A percentile compares a stretch with the other conserved stretches of the same genome.
These are phyloP conservation scores for Lobophora halterata DNA, from an alignment of 2,888 invertebrate species.

Conservation along the genomic window DNA sequence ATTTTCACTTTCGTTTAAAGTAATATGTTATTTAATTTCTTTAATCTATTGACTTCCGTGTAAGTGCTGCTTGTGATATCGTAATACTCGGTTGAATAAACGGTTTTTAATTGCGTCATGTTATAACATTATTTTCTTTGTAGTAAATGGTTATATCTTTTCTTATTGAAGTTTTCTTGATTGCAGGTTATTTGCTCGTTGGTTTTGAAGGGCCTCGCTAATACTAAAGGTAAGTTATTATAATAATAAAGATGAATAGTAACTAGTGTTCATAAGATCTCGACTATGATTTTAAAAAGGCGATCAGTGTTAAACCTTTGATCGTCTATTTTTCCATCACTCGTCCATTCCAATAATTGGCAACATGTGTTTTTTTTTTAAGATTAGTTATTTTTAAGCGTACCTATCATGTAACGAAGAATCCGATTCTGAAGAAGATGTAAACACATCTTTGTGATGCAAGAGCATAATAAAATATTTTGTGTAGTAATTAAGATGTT, in stretches of 20 bases:
- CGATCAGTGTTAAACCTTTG: too few relatives aligned
- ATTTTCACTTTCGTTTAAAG: conserved; percentile 71
- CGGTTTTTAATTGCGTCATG: conserved; percentile 31
- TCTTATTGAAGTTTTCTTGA: conserved; percentile 30
- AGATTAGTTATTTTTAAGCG: too few relatives aligned
- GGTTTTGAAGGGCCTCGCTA: conserved; percentile 39
- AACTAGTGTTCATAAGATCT: background rate
- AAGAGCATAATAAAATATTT: too few relatives aligned
- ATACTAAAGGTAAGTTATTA: conserved; percentile 44
- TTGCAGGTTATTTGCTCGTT: conserved; percentile 45
- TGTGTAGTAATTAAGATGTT: too few relatives aligned
- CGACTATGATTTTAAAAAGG: too few relatives aligned
- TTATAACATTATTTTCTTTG: conserved; percentile 3
- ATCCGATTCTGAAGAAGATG: too few relatives aligned
- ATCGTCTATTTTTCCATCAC: too few relatives aligned
- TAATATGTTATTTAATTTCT: conserved; percentile 59
- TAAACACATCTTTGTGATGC: too few relatives aligned
- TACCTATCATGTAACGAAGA: too few relatives aligned
- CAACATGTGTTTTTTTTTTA: too few relatives aligned
- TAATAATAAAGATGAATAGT: background rate
- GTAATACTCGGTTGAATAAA: conserved; percentile 28
- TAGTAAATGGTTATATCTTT: conserved; percentile 21
- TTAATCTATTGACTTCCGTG: conserved; percentile 41
- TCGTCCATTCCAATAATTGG: too few relatives aligned
- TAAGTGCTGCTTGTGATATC: conserved; percentile 43